Conservation (phyloP, 2,797 vertebrate genomes). For the Zalophus californianus region DNA sequence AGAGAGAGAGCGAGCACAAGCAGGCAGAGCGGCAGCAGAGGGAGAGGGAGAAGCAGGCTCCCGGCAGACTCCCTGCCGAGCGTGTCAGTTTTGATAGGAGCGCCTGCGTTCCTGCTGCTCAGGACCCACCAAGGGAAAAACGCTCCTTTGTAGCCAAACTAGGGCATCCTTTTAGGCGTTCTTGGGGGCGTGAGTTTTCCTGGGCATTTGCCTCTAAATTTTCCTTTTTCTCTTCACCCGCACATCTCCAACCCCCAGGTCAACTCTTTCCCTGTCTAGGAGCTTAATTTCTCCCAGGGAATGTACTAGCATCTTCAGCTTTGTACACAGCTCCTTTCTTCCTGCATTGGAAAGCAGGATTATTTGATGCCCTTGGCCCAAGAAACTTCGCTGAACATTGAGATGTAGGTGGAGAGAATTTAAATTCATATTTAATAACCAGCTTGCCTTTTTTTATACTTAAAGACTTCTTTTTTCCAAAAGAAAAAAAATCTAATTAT, state of each 20-base stretch:
- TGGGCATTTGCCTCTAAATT: not conserved
- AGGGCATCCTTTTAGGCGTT: not conserved
- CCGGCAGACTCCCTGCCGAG: too few species aligned
- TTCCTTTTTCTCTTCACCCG: not conserved
- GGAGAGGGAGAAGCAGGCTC: too few species aligned
- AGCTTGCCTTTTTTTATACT: conserved; percentile 43
- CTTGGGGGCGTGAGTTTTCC: not conserved
- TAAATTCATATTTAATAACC: conserved; percentile 63
- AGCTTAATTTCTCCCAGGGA: not conserved
- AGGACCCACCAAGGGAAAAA: rapidly evolving
- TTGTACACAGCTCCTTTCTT: not conserved
- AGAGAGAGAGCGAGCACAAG: too few species aligned
- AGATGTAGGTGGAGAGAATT: conserved; percentile 67
- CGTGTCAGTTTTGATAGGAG: not conserved
- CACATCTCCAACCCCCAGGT: not conserved
- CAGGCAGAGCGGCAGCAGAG: too few species aligned
- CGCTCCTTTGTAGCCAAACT: not conserved
- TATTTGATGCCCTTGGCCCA: not conserved
- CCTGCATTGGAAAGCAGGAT: not conserved
- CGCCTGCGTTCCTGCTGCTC: not conserved
- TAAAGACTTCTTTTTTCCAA: conserved; percentile 38
- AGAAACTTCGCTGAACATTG: conserved; percentile 22
- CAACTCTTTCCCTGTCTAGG: not conserved
- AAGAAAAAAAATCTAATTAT: conserved; percentile 69
- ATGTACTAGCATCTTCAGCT: not conserved